phyloP scores from a whole-genome alignment of 2,113 vertebrate genomes.

The Psittacus erithacus region DNA sequence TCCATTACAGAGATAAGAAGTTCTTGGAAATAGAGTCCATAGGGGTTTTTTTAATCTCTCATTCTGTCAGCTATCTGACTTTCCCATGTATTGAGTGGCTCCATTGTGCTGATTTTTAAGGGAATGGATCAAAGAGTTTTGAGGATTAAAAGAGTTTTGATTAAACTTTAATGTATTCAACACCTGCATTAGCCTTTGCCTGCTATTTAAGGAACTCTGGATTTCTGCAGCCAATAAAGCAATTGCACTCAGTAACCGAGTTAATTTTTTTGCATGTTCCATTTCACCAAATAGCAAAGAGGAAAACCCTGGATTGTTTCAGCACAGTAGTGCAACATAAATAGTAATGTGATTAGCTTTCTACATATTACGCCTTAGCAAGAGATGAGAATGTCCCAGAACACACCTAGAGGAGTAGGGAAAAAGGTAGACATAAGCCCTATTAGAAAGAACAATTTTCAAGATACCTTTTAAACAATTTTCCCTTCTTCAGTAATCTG shows the following conservation, averaged over 20 bases:
- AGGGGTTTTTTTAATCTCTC: not conserved
- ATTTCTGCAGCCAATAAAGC: not conserved
- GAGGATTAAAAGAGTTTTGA: not conserved
- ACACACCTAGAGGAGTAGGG: not conserved
- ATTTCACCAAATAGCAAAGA: not conserved
- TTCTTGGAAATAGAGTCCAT: not conserved
- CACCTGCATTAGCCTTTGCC: not conserved
- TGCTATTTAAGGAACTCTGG: not conserved
- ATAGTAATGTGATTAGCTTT: not conserved
- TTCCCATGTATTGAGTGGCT: not conserved
- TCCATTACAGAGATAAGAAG: not conserved
- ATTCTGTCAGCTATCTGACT: not conserved
- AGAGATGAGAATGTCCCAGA: not conserved
- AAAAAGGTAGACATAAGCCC: not conserved
- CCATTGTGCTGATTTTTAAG: not conserved
- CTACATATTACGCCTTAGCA: not conserved
- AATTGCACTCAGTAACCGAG: fast-evolving
- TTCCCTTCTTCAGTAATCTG: not conserved
- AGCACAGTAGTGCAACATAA: not conserved
- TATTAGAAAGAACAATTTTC: not conserved
- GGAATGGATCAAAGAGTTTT: not conserved
- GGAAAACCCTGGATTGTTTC: not conserved
- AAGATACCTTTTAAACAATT: not conserved
- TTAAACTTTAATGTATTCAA: not conserved
- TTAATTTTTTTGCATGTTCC: not conserved